Evolutionary conservation across 35 echinoderm and acorn worm species (phyloP).

Genomic region (Acanthaster planci): DNA sequence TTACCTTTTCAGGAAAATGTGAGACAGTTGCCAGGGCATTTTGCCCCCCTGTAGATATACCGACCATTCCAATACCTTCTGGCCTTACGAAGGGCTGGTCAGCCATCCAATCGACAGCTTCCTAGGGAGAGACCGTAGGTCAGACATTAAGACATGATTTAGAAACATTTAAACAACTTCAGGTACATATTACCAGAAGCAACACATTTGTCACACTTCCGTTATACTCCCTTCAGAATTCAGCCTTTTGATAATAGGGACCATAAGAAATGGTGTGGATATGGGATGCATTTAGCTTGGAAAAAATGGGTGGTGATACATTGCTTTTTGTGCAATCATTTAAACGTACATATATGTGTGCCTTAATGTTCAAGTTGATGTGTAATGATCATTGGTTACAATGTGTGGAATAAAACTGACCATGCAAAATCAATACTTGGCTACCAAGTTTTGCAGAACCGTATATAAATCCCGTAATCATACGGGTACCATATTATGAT

Average conservation of each 20-base stretch:
- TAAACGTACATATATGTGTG: no score
- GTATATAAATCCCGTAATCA: no score
- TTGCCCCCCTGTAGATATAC: conserved; percentile 29
- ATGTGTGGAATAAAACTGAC: no score
- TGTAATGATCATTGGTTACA: no score
- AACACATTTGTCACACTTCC: not conserved
- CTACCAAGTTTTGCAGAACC: no score
- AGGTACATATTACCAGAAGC: not conserved
- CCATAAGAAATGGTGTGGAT: not conserved
- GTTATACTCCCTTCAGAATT: not conserved
- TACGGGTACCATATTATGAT: no score
- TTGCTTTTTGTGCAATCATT: no score
- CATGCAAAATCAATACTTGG: no score
- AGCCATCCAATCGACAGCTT: conserved; percentile 43
- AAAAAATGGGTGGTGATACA: no score
- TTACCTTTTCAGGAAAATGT: conserved; percentile 35
- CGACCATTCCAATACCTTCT: conserved; percentile 22
- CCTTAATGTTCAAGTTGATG: no score
- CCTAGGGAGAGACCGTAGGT: conserved; percentile 18
- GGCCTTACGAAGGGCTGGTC: conserved; percentile 1
- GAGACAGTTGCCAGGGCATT: not conserved
- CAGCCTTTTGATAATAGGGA: not conserved
- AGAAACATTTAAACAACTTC: not conserved
- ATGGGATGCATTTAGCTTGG: no score
- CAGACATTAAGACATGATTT: not conserved